Evolutionary conservation across 2,113 vertebrate genomes (phyloP).

Genomic region (Saguinus imperator): DNA sequence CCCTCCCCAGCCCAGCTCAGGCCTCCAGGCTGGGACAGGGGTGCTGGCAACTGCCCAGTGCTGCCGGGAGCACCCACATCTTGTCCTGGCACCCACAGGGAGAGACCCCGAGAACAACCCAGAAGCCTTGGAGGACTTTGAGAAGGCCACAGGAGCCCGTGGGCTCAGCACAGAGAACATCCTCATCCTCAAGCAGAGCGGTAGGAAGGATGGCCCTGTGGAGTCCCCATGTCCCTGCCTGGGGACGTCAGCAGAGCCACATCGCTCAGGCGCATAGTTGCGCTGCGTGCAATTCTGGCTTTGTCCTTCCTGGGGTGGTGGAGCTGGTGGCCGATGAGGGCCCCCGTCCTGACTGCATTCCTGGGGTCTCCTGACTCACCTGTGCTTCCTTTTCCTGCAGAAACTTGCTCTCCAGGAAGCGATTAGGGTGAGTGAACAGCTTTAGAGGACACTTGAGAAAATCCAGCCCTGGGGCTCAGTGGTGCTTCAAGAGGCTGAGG

Average conservation of each 20-base stretch:
- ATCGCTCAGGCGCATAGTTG: no score
- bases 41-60: rapidly evolving
- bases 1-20: no score
- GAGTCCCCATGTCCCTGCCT: rapidly evolving
- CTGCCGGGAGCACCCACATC: neutral
- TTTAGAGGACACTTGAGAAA: neutral
- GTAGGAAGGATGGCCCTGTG: neutral
- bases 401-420: neutral
- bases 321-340: neutral
- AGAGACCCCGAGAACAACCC: neutral
- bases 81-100: neutral
- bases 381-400: neutral
- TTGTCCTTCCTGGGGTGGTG: neutral
- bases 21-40: neutral
- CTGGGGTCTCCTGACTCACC: neutral
- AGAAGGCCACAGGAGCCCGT: rapidly evolving
- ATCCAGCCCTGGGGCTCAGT: neutral
- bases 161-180: neutral
- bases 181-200: neutral
- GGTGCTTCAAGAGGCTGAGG: neutral
- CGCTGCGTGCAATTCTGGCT: rapidly evolving
- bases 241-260: rapidly evolving
- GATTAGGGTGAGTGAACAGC: neutral
- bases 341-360: rapidly evolving
- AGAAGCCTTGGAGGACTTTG: neutral